Base-by-base conservation (phyloP, 2,113 vertebrate genomes). In the Microtus oregoni region DNA sequence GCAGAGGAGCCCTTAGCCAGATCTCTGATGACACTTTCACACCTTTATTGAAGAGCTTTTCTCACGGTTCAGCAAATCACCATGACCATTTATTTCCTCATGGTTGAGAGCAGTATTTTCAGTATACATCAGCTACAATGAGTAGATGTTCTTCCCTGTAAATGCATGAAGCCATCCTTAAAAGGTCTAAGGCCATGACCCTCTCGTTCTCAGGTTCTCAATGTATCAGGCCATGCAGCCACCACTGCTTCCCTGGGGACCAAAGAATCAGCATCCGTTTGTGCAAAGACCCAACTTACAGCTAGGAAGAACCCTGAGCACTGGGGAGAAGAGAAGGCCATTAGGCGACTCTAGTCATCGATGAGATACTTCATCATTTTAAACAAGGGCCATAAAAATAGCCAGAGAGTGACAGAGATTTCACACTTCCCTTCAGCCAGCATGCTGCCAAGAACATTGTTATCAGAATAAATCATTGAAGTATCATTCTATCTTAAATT, bases 381-480 rank as follows among this genome's bases (percentile, higher is more conserved):
- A 92, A 86, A 79, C 0, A 0, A 94, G 61, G 61, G n/a, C 82
- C 68, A 86, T 92, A 95, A 97, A 94, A 90, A 41, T 32, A 81
- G 24, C 63, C 90, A 86, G 73, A 96, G 90, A 96, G 55, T 75
- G 91, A 97, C 85, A 92, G 96, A 63, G 38, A 35, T 85, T 92
- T 92, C 52, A 70, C 15, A 76, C 85, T 6, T 81, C 30, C 63
- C 26, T 70, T 97, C 77, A 93, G 15, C 47, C 77, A 96, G 89
- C 77, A 14, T 47, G 38, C 67, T 77, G 67, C 79, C 86, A 95
- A 96, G 63, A 93, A 97, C 90, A 86, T 38, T 7, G 41, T 44
- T 93, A 96, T 24, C 47, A 67, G 35, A 93, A 86, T 96, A 97
- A 96, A 97, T 96, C 79, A 98, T 4, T 3, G 70, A 94, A 38